Conservation (phyloP, 2,797 vertebrate genomes). For the Mallotus villosus region DNA sequence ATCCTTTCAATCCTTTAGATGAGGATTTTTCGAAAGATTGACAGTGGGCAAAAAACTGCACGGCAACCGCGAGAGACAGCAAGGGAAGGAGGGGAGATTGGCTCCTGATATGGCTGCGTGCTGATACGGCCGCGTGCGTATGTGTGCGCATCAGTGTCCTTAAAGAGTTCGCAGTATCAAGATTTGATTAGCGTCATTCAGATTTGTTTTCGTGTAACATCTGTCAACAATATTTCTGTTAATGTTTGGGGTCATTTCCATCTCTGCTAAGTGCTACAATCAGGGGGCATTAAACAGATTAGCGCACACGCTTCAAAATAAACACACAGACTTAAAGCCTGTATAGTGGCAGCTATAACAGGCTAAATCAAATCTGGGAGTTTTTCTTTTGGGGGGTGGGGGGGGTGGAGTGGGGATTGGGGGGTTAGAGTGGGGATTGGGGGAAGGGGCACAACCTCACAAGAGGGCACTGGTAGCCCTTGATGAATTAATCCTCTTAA, state of each 20-base stretch:
- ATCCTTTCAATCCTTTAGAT: conserved; percentile 9
- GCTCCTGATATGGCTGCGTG: conserved; percentile 15
- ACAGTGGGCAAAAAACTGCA: conserved; percentile 29
- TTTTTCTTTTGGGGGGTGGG: conserved; percentile 41
- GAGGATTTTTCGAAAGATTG: neutral
- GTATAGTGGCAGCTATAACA: conserved; percentile 41
- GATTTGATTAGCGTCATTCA: conserved; percentile 58
- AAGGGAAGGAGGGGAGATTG: neutral
- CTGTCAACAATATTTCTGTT: conserved; percentile 53
- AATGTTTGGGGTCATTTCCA: conserved; percentile 43
- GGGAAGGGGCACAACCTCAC: conserved; percentile 37
- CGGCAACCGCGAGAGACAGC: conserved; percentile 27
- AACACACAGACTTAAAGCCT: conserved; percentile 34
- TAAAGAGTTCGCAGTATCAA: conserved; percentile 45
- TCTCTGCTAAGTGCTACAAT: conserved; percentile 45
- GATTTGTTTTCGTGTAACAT: conserved; percentile 54
- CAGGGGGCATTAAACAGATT: conserved; percentile 53
- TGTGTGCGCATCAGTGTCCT: conserved; percentile 19
- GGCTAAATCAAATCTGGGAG: conserved; percentile 31
- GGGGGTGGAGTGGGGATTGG: neutral
- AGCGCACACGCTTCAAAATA: conserved; percentile 49
- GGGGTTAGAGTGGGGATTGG: conserved; percentile 26
- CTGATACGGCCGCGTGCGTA: conserved; percentile 26
- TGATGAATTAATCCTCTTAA: conserved; percentile 57
- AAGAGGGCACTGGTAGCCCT: conserved; percentile 24